Evolutionary conservation across 1,140 invertebrate genomes (phyloP), one percentile per base, ranked within the genome.

Genomic region (Coenobita brevimanus): DNA sequence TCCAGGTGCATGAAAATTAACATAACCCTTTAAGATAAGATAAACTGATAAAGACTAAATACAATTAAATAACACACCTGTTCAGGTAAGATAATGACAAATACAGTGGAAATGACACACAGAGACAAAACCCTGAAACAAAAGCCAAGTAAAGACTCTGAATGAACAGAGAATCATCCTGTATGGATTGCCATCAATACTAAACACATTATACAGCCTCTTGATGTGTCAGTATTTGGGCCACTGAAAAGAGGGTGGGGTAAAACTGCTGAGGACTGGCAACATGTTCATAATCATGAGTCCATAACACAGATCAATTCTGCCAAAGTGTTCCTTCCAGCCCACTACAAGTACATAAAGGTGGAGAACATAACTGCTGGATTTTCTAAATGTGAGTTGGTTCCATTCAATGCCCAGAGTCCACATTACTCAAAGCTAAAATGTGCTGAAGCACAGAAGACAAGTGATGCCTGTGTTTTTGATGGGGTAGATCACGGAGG

Each of bases 211-310:
- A 24, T 79, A 46, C 76, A 79, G 50, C 43, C 76, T 13, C 27
- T 79, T 10, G 76, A 79, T 79, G 76, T 79, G 76, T 3, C 76
- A 24, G 76, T 79, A 6, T 79, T n/a, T n/a, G n/a, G n/a, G n/a
- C n/a, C n/a, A n/a, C n/a, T 57, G n/a, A 79, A 79, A 13, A 79
- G 27, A 21, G 76, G 46, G 13, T 79, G 46, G 76, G 54, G 43
- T 1, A 79, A 60, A n/a, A 27, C 33, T n/a, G 13, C 15, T 2
- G 46, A 78, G 24, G 75, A 2, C 4, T 78, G 75, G 30, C n/a
- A 71, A 71, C 13, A 27, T 13, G 30, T 30, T 21, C 2, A 71
- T 17, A 71, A 33, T 71, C n/a, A 27, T 36, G 69, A 71, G 38
- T 27, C 1, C 13, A 27, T 71, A 13, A 71, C 69, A 3, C 69